Percentiles rank a stretch among this genome's conserved stretches.
These are phyloP conservation scores for Synanceia verrucosa DNA, from an alignment of 2,797 vertebrate species.

Conservation along the genomic window DNA sequence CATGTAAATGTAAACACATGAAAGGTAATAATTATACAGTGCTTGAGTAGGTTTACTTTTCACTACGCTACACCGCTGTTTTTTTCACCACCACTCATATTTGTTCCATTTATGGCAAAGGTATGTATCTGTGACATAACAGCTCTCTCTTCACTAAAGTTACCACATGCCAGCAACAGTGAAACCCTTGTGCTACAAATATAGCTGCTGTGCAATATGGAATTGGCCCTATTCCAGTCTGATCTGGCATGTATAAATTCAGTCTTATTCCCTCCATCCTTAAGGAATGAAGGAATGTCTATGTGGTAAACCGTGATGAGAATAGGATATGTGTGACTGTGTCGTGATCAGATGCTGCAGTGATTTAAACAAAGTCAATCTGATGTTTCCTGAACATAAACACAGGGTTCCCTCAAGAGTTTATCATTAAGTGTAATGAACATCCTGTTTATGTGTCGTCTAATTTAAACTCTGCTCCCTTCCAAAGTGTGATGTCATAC, in stretches of 20 bases:
- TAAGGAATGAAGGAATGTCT: conserved; percentile 18
- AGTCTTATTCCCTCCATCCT: neutral
- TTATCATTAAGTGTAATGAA: conserved; percentile 1
- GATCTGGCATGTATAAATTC: conserved; percentile 17
- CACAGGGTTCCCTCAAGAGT: neutral
- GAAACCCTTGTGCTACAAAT: conserved; percentile 11
- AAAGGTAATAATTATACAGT: neutral
- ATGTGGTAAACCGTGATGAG: neutral
- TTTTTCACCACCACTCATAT: neutral
- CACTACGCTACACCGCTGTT: neutral
- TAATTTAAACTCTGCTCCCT: neutral
- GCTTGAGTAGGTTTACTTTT: neutral
- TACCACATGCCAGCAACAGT: conserved; percentile 35
- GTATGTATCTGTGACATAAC: conserved; percentile 49
- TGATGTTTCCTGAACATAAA: neutral
- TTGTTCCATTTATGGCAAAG: conserved; percentile 49
- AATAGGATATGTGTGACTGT: neutral
- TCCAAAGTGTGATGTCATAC: conserved; percentile 14
- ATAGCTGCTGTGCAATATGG: conserved; percentile 22
- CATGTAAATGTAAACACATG: neutral
- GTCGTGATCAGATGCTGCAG: neutral
- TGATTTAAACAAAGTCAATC: neutral
- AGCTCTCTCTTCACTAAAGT: conserved; percentile 25
- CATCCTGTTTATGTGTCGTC: conserved; percentile 49
- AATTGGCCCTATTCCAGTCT: neutral